Conservation (phyloP, 2,797 vertebrate genomes). For the Simalia tracyae region DNA sequence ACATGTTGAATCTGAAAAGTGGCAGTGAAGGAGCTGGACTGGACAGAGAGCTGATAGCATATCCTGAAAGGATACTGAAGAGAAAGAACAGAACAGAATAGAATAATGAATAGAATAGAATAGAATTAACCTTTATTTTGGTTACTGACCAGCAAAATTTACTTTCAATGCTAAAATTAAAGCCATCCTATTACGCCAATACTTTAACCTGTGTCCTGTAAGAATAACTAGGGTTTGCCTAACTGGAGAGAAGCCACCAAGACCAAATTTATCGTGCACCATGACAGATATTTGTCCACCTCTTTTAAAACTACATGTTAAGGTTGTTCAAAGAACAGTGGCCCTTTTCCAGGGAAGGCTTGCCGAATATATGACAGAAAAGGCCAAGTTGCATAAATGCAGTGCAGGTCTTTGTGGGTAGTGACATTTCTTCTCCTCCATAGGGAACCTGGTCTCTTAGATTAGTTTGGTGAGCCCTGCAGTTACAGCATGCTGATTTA, state of each 20-base stretch:
- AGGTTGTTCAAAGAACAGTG: slow-evolving; percentile 68
- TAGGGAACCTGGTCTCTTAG: slow-evolving; percentile 72
- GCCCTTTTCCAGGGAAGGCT: slow-evolving; percentile 66
- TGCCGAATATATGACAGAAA: slow-evolving; percentile 69
- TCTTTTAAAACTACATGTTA: slow-evolving; percentile 61
- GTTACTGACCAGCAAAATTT: not conserved
- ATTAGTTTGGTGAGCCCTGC: slow-evolving; percentile 76
- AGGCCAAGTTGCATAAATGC: slow-evolving; percentile 72
- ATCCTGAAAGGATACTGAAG: slow-evolving; percentile 36
- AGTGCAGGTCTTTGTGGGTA: slow-evolving; percentile 66
- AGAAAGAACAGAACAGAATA: too few relatives aligned
- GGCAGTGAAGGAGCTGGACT: slow-evolving; percentile 24
- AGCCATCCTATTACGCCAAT: too few relatives aligned
- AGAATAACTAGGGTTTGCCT: too few relatives aligned
- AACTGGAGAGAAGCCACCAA: not conserved
- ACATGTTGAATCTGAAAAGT: slow-evolving; percentile 47
- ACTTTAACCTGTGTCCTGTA: too few relatives aligned
- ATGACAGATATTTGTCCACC: slow-evolving; percentile 69
- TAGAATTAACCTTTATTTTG: too few relatives aligned
- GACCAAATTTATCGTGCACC: slow-evolving; percentile 63
- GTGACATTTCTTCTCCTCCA: slow-evolving; percentile 72
- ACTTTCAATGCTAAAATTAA: not conserved
- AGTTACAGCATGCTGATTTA: slow-evolving; percentile 73
- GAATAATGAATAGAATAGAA: too few relatives aligned
- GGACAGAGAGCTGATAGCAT: slow-evolving; percentile 50